Conservation (phyloP, 2,888 invertebrate genomes). For the Brachypalpus laphriformis region DNA sequence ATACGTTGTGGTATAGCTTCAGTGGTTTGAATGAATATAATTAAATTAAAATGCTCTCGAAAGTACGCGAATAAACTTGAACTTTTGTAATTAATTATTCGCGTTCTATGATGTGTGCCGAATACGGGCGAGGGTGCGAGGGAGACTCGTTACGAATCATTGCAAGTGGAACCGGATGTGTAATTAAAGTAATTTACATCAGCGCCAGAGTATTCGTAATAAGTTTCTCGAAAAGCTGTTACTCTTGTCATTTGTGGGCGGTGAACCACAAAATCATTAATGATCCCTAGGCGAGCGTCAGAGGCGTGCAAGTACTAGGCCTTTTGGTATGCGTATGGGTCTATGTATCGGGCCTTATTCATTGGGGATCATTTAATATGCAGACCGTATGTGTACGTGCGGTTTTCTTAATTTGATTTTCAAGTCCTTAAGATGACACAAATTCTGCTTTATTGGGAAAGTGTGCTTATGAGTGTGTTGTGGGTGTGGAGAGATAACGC, state of each 20-base stretch:
- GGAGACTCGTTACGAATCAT: conserved; percentile 31
- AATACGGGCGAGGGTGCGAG: not conserved
- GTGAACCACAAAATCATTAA: conserved; percentile 61
- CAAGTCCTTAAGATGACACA: conserved; percentile 9
- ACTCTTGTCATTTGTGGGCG: conserved; percentile 50
- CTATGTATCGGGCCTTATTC: conserved; percentile 27
- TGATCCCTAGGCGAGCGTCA: conserved; percentile 8
- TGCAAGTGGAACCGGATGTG: conserved; percentile 33
- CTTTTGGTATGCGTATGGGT: too few relatives aligned
- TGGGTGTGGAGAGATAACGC: not conserved
- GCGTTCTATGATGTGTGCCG: conserved; percentile 22
- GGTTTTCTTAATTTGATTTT: conserved; percentile 44
- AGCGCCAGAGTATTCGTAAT: conserved; percentile 20
- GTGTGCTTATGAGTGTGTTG: not conserved
- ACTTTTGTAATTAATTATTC: conserved; percentile 66
- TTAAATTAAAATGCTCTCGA: conserved; percentile 60
- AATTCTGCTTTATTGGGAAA: not conserved
- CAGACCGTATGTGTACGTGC: conserved; percentile 29
- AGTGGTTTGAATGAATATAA: conserved; percentile 55
- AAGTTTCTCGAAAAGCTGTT: conserved; percentile 4
- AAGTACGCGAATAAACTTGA: conserved; percentile 52
- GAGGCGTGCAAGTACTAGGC: not conserved
- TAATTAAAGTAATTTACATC: conserved; percentile 65
- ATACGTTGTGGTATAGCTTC: conserved; percentile 19
- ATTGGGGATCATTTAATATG: conserved; percentile 53